These are phyloP conservation scores for Montipora sp. DNA, from an alignment of 64 coral and sea anemone genomes.

Conservation along the genomic window DNA sequence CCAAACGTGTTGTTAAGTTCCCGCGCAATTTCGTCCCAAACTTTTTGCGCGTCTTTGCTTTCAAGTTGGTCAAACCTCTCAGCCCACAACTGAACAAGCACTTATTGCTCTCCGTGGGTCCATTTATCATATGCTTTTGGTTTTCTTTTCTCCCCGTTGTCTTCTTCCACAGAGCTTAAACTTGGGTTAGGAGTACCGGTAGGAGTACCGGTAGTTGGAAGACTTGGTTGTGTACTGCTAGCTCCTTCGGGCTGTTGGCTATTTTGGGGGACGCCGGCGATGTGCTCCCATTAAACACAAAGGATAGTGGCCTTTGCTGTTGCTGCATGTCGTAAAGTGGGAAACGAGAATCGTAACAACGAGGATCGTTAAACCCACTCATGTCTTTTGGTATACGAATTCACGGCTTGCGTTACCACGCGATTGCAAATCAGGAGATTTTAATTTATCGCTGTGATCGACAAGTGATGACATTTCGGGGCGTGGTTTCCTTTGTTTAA, in stretches of 20 bases:
- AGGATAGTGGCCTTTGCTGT: neutral
- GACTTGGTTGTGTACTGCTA: slow-evolving; percentile 1
- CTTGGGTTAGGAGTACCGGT: neutral
- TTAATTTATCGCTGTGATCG: neutral
- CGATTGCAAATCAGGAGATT: neutral
- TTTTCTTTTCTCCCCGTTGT: neutral
- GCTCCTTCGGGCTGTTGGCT: neutral
- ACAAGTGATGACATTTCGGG: neutral
- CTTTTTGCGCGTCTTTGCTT: slow-evolving; percentile 16
- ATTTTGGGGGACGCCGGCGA: neutral
- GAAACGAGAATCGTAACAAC: neutral
- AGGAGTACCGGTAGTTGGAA: neutral
- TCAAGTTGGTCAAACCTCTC: slow-evolving; percentile 13
- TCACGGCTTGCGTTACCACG: too few relatives aligned
- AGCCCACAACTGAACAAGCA: neutral
- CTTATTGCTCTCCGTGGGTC: slow-evolving; percentile 15
- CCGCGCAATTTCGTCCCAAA: neutral
- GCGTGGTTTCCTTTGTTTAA: slow-evolving; percentile 6
- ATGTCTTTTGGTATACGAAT: neutral
- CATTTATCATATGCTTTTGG: slow-evolving; percentile 26
- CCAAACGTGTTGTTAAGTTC: neutral
- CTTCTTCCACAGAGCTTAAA: slow-evolving; percentile 11
- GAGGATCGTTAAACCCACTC: slow-evolving; percentile 6
- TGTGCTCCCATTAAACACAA: slow-evolving; percentile 12
- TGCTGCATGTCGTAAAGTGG: slow-evolving; percentile 6